A percentile compares a stretch with the other conserved stretches of the same genome.
Conservation (phyloP, 2,113 vertebrate genomes). For the Scomber japonicus region DNA sequence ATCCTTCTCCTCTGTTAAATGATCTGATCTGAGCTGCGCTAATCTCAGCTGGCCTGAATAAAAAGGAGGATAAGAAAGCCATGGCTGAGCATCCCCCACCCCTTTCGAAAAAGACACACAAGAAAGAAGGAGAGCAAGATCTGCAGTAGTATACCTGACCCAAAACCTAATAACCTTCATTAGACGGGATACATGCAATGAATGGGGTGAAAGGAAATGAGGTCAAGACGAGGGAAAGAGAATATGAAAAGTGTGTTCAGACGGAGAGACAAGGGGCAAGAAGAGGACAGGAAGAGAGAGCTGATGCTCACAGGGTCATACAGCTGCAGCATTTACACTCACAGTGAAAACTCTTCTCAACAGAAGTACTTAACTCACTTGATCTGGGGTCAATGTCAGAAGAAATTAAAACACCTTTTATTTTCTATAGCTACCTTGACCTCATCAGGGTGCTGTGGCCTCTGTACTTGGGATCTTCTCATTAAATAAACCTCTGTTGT, state of each 20-base stretch:
- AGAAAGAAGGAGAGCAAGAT: conserved; percentile 6
- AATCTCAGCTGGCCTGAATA: conserved; percentile 62
- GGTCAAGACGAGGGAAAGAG: conserved; percentile 23
- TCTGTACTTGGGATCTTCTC: too few relatives aligned
- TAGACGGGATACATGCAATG: conserved; percentile 10
- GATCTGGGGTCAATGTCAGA: neutral
- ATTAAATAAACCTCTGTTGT: neutral
- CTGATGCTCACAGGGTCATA: neutral
- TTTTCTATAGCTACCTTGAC: too few relatives aligned
- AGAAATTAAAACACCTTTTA: too few relatives aligned
- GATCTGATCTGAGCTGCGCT: conserved; percentile 34
- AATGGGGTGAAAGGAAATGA: conserved; percentile 28
- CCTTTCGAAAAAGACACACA: neutral
- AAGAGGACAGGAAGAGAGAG: conserved; percentile 7
- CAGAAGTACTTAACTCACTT: neutral
- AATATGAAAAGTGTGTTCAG: conserved; percentile 5
- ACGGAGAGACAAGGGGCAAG: neutral
- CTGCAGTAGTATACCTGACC: conserved; percentile 30
- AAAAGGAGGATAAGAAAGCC: conserved; percentile 42
- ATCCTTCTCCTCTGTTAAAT: conserved; percentile 15
- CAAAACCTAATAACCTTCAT: conserved; percentile 56
- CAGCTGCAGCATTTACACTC: neutral
- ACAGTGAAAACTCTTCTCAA: neutral
- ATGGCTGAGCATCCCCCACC: conserved; percentile 13
- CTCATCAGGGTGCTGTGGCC: too few relatives aligned